These are phyloP conservation scores for Chironomus tepperi DNA, from an alignment of 1,140 invertebrate genomes.

Conservation along the genomic window DNA sequence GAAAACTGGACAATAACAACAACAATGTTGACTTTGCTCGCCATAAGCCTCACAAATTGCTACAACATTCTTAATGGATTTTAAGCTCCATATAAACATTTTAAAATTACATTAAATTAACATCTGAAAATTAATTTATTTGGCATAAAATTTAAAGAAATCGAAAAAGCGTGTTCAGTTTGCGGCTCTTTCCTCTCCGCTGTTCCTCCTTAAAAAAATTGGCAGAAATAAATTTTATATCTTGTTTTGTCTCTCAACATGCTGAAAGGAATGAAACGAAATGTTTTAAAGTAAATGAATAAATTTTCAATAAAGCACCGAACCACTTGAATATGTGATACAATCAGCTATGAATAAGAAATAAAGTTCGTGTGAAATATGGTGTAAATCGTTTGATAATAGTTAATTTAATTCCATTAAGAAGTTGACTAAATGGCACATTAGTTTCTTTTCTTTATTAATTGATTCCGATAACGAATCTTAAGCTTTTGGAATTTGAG, in stretches of 20 bases:
- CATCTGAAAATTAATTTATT: constrained; percentile 19
- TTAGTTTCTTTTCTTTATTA: too few species aligned
- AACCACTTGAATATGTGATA: background rate
- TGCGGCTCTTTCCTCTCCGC: background rate
- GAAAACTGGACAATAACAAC: too few species aligned
- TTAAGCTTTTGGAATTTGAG: too few species aligned
- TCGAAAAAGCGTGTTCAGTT: constrained; percentile 15
- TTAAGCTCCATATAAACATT: constrained; percentile 19
- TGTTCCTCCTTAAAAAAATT: background rate
- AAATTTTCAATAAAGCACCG: background rate
- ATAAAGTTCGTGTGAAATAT: background rate
- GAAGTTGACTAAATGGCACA: too few species aligned
- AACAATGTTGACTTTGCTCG: background rate
- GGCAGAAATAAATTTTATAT: background rate
- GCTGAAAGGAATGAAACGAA: too few species aligned
- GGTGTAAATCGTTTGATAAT: background rate
- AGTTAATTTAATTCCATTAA: background rate
- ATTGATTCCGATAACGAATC: too few species aligned
- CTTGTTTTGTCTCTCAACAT: background rate
- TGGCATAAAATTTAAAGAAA: background rate
- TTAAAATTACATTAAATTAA: constrained; percentile 24
- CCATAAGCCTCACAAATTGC: constrained; percentile 3
- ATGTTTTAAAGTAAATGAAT: too few species aligned
- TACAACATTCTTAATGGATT: constrained; percentile 15
- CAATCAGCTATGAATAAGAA: background rate